Base-by-base conservation (phyloP, 1,140 invertebrate genomes). In the Sesamia nonagrioides region DNA sequence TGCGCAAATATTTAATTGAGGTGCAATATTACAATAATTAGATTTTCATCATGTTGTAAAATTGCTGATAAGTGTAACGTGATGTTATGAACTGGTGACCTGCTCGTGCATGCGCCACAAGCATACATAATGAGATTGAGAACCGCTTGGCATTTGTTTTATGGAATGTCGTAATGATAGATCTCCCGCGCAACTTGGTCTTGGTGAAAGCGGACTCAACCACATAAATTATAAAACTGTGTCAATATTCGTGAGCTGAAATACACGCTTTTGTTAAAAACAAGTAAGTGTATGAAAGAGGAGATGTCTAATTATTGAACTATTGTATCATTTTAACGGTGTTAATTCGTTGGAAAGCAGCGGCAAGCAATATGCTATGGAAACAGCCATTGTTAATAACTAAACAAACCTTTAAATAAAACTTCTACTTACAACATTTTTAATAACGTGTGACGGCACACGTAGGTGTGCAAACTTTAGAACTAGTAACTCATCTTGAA, bases 401-500 rank as follows among this genome's bases (percentile, higher is more conserved):
- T 13, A 37, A 71, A 18, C 37, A 54, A 37, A 40, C 1, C 72
- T 74, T 72, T 72, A 42, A 71, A 58, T 35, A 40, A 81, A 75
- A 78, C 63, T 74, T 54, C 61, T 90, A 94, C 93, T 94, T 90
- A 94, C 93, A 93, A 84, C 93, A 94, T 94, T 91, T 92, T 94
- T 80, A 84, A 84, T 85, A 83, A 77, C 80, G 88, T 88, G 87
- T 90, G 84, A 89, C 88, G 88, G 91, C 91, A 93, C 92, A 93
- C 90, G 83, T 52, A 75, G 87, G 92, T 93, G 93, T 93, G 93
- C 93, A 91, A 93, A 89, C 85, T 86, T 85, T 84, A 82, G 82
- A 87, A 87, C 87, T 94, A 94, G 92, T 93, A 93, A 92, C 92
- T 89, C 93, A 94, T 94, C 88, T 71, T 92, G 35, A 88, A 85